phyloP scores from a whole-genome alignment of 2,113 vertebrate species.

The Polypterus senegalus region DNA sequence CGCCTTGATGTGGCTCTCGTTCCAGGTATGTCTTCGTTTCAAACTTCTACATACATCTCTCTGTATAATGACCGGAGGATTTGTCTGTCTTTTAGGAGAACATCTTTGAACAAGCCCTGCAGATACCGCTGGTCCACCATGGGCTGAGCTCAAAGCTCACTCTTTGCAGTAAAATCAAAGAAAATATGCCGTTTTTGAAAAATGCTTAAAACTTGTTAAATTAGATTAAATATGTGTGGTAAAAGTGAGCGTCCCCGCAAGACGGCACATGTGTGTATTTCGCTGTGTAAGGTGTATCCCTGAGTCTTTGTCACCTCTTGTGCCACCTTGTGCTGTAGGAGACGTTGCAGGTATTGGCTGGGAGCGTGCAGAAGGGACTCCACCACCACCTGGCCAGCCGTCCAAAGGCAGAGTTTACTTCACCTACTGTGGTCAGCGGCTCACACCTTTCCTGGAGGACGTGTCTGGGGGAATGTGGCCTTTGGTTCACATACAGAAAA shows the following conservation, averaged over 20 bases:
- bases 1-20: constrained; percentile 84
- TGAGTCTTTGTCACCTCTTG: not conserved
- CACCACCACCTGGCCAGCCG: constrained; percentile 85
- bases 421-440: constrained; percentile 85
- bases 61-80: not conserved
- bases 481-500: constrained; percentile 95
- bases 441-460: constrained; percentile 79
- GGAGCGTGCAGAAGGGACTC: constrained; percentile 89
- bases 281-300: too few species aligned
- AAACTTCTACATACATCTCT: not conserved
- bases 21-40: constrained; percentile 62
- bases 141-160: too few species aligned
- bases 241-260: too few species aligned
- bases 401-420: constrained; percentile 96
- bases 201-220: too few species aligned
- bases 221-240: too few species aligned
- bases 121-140: too few species aligned
- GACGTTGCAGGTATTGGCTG: constrained; percentile 93
- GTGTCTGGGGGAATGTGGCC: constrained; percentile 98
- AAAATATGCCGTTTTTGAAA: too few species aligned
- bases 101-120: not conserved
- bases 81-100: not conserved
- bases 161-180: too few species aligned
- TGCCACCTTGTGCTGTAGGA: constrained; percentile 36
- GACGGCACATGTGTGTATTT: too few species aligned